Evolutionary conservation across 2,888 invertebrate species (phyloP).

Genomic region (Luperina nickerlii): DNA sequence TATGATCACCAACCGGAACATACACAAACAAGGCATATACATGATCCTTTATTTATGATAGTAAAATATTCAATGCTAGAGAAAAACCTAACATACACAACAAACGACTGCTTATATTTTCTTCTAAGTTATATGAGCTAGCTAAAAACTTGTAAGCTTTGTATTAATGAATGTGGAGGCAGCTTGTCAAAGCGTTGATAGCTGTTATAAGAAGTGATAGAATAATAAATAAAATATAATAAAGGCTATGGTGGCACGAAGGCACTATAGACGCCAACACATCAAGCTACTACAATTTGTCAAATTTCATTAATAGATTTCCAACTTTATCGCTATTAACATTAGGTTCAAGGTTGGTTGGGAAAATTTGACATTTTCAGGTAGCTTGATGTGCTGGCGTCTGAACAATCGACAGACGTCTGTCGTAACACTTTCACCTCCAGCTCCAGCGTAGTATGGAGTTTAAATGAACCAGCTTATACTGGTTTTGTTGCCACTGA

Average conservation of each 20-base stretch:
- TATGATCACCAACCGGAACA: neutral
- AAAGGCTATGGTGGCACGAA: neutral
- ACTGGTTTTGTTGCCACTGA: no score
- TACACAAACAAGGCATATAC: neutral
- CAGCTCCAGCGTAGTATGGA: no score
- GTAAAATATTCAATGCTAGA: neutral
- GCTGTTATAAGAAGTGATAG: neutral
- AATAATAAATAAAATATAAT: constrained; percentile 16
- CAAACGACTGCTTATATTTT: neutral
- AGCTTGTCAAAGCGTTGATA: constrained; percentile 27
- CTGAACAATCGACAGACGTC: neutral
- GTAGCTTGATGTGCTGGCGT: no score
- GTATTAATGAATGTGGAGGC: constrained; percentile 10
- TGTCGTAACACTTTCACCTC: neutral
- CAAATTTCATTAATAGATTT: no score
- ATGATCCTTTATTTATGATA: neutral
- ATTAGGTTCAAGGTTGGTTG: no score
- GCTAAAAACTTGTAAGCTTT: constrained; percentile 44
- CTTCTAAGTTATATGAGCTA: constrained; percentile 1
- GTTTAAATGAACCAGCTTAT: no score
- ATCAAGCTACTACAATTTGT: no score
- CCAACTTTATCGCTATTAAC: no score
- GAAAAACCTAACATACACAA: constrained; percentile 8
- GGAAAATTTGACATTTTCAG: no score
- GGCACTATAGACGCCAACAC: neutral